Conservation (phyloP, 2,797 vertebrate species). For the Siniperca scherzeri region DNA sequence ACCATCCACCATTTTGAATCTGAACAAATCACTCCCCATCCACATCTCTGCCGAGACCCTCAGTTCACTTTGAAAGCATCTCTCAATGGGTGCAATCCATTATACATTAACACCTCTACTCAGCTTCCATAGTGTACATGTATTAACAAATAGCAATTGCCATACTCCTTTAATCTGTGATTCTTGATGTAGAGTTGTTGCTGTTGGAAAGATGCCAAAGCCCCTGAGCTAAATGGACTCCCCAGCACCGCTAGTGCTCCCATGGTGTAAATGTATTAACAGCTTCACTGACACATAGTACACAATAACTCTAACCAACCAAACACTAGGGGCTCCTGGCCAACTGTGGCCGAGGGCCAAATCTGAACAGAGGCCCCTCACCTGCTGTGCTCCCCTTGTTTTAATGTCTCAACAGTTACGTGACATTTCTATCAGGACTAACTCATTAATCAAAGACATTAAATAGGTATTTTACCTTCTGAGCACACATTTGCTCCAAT, state of each 20-base stretch:
- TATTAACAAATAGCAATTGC: conserved; percentile 66
- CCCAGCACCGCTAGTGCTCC: conserved; percentile 60
- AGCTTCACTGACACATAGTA: conserved; percentile 65
- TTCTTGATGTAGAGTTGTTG: conserved; percentile 64
- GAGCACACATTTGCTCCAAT: conserved; percentile 11
- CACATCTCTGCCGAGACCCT: conserved; percentile 33
- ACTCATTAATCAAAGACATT: conserved; percentile 41
- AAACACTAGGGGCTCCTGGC: conserved; percentile 60
- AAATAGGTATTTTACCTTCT: conserved; percentile 25
- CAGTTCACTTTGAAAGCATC: conserved; percentile 57
- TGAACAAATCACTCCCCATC: conserved; percentile 46
- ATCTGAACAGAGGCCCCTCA: conserved; percentile 36
- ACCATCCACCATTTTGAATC: conserved; percentile 37
- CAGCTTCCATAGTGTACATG: conserved; percentile 53
- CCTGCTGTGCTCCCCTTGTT: conserved; percentile 47
- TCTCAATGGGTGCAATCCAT: conserved; percentile 65
- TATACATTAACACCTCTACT: conserved; percentile 71
- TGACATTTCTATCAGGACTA: conserved; percentile 38
- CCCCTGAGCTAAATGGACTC: conserved; percentile 75
- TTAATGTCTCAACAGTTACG: conserved; percentile 55
- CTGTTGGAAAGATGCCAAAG: conserved; percentile 73
- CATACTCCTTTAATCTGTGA: conserved; percentile 59
- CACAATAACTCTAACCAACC: conserved; percentile 71
- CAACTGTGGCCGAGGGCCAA: conserved; percentile 49
- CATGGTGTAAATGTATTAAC: conserved; percentile 75